Base-by-base conservation (phyloP, 1,140 invertebrate species). In the Hypsibius dujardini region DNA sequence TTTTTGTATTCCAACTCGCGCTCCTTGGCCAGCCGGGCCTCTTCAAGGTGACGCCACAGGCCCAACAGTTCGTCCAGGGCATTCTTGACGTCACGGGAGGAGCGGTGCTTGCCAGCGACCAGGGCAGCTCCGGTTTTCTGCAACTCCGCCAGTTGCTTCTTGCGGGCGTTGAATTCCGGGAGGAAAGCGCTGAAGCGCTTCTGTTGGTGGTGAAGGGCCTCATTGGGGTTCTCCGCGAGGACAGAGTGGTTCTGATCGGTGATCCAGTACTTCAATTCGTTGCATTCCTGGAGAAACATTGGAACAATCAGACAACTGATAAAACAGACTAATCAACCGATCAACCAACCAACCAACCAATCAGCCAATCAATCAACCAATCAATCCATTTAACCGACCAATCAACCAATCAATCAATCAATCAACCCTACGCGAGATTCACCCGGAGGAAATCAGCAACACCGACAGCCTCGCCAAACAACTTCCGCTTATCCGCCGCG, bases 121-220 rank as follows among this genome's bases (percentile, higher is more conserved):
- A 74, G 75, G 76, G 76, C 75, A 77, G 71, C 77, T 75, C 78
- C 79, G 15, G 77, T 79, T 2, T 77, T 75, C 71, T 79, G 78
- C 50, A 56, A 56, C 50, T 56, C 50, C 7, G 50, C 50, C 7
- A 56, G n/a, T 56, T 56, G 50, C 50, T 56, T 56, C 50, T 56
- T 56, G 7, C 50, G 50, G n/a, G 50, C n/a, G 50, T n/a, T 56
- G n/a, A 56, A 56, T 56, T 56, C 50, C n/a, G 50, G 50, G 7
- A 7, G 50, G 50, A 56, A 56, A 12, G 7, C 50, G 50, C n/a
- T n/a, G 50, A 56, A 56, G n/a, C 50, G 50, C 50, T 56, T 56
- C 50, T 56, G 50, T n/a, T 56, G 50, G n/a, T 56, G 50, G 7
- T 7, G n/a, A 56, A n/a, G 7, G 7, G 50, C 7, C 50, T 56